A percentile compares a stretch with the other conserved stretches of the same genome.
Evolutionary conservation across 2,113 vertebrate species (phyloP).

Genomic region (Nesoenas mayeri): DNA sequence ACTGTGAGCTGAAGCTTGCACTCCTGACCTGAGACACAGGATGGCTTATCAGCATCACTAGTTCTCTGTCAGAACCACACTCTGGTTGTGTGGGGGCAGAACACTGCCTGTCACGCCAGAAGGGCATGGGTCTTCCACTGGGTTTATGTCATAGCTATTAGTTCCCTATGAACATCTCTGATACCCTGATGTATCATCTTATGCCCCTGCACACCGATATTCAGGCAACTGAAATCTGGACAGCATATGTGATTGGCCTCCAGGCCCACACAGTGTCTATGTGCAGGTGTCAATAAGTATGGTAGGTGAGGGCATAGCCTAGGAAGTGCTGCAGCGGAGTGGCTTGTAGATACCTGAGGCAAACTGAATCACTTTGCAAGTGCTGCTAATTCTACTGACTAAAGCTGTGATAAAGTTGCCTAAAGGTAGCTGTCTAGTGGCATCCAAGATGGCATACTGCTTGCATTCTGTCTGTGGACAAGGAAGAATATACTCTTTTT

Average conservation of each 20-base stretch:
- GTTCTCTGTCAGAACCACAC: not conserved
- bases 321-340: not conserved
- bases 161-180: not conserved
- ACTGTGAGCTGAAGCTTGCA: not conserved
- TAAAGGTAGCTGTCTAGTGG: not conserved
- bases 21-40: not conserved
- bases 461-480: not conserved
- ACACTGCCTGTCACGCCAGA: not conserved
- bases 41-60: not conserved
- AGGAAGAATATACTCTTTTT: not conserved
- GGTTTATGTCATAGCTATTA: not conserved
- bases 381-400: not conserved
- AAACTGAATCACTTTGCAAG: not conserved
- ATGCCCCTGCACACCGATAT: not conserved
- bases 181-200: not conserved
- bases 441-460: not conserved
- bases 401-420: not conserved
- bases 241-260: not conserved
- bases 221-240: not conserved
- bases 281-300: not conserved
- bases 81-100: not conserved
- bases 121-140: not conserved
- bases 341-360: fast-evolving
- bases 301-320: not conserved
- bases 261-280: not conserved